Evolutionary conservation across 2,797 vertebrate species (phyloP).

Genomic region (Sciurus vulgaris): DNA sequence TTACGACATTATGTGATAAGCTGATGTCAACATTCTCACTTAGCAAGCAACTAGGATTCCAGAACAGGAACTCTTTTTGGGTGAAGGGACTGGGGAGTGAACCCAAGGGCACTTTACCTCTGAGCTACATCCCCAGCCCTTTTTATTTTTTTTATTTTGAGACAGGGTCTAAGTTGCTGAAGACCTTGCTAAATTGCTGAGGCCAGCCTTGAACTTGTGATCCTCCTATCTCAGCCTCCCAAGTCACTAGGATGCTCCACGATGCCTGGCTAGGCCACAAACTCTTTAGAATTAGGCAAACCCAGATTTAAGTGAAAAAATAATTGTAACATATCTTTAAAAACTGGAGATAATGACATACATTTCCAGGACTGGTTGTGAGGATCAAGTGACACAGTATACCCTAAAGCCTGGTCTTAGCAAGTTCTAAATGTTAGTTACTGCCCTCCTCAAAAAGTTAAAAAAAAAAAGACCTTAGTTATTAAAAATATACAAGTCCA

Average conservation of each 20-base stretch:
- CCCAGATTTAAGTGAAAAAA: slow-evolving; percentile 26
- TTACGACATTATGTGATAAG: background rate
- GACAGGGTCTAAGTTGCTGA: too few species aligned
- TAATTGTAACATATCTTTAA: background rate
- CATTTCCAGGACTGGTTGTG: background rate
- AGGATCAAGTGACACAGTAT: background rate
- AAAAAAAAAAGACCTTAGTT: too few species aligned
- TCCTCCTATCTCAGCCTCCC: too few species aligned
- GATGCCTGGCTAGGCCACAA: background rate
- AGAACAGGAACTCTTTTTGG: too few species aligned
- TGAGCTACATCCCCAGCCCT: too few species aligned
- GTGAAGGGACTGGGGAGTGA: too few species aligned
- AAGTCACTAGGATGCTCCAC: too few species aligned
- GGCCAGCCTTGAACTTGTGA: too few species aligned
- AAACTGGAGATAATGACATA: background rate
- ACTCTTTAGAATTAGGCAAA: background rate
- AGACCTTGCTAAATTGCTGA: too few species aligned
- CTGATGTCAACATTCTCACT: background rate
- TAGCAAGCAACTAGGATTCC: background rate
- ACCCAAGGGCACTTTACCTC: too few species aligned
- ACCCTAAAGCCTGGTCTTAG: background rate
- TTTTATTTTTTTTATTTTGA: too few species aligned
- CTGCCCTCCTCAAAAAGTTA: background rate
- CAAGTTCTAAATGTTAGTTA: background rate
- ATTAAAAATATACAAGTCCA: background rate